Evolutionary conservation across 2,113 vertebrate species (phyloP), one percentile per base, ranked within the genome.

Genomic region (Shinisaurus crocodilurus): DNA sequence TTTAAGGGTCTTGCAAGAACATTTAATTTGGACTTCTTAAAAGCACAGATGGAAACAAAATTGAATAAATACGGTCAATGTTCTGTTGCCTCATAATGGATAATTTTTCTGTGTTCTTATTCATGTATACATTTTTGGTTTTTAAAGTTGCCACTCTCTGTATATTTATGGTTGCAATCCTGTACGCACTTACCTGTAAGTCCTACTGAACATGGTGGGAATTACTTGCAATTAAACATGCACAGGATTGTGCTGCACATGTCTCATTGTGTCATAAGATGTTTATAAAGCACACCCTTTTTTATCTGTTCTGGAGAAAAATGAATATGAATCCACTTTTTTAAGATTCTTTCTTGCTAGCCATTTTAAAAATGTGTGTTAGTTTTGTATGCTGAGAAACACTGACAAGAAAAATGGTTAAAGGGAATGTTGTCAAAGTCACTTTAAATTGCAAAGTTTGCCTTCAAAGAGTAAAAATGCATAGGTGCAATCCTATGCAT

Each of bases 401-500:
- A 87, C 45, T 87, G 82, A 89, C 94, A 92, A 74, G 37, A 93
- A 90, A 13, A 18, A 34, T 88, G 88, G 91, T 91, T 94, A 88
- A 90, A 92, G 72, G 65, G 63, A 23, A 86, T 1, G 0, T 75
- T 92, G 95, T 92, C 93, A 95, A 92, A 94, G 80, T 83, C 72
- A 83, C 92, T 95, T 40, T 76, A 91, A 65, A 34, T 63, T 82
- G 18, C 40, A 92, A 75, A 90, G 10, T 96, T 95, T 93, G 88
- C 93, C 87, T 96, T 6, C 15, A 86, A 90, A 93, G 43, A 43
- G 5, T 0, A 6, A 18, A 63, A 29, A 67, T 43, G 70, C 34
- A 37, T 74, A 9, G 34, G 48, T 48, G 48, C 7, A 48, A 48
- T 7, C 3, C 4, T 48, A 48, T 7, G 7, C 48, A 48, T 48